Percentiles rank a stretch among this genome's conserved stretches.
phyloP scores from a whole-genome alignment of 1,140 invertebrate genomes.

The Polyergus mexicanus region DNA sequence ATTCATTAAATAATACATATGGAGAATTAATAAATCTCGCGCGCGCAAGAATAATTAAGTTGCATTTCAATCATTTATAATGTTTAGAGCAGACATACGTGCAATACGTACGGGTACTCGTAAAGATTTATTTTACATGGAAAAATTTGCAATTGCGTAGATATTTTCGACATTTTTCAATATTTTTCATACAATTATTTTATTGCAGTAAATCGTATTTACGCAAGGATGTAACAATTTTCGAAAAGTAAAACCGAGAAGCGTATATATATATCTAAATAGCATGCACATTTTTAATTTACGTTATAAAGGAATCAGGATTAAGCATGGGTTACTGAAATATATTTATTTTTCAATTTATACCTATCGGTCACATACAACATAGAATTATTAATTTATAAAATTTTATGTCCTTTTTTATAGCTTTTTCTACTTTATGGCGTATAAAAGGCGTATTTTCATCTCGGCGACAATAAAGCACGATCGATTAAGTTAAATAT shows the following conservation, averaged over 20 bases:
- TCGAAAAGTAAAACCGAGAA: background rate
- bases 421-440: background rate
- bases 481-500: conserved; percentile 8
- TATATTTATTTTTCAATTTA: background rate
- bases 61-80: conserved; percentile 20
- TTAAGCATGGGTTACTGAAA: background rate
- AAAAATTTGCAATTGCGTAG: background rate
- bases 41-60: background rate
- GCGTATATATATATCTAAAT: background rate
- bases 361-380: background rate
- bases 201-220: background rate
- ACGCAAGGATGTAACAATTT: background rate
- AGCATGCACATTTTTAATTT: background rate
- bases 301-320: background rate
- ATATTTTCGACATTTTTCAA: conserved; percentile 11
- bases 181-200: background rate
- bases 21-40: conserved; percentile 1
- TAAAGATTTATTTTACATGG: background rate
- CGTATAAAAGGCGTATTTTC: background rate
- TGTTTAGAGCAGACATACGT: background rate
- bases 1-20: conserved; percentile 11
- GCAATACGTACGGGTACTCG: background rate
- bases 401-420: background rate
- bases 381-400: background rate
- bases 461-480: background rate